A percentile compares a stretch with the other conserved stretches of the same genome.
These are phyloP conservation scores for Drosophila guanche DNA, from an alignment of 1,140 invertebrate genomes.

Conservation along the genomic window DNA sequence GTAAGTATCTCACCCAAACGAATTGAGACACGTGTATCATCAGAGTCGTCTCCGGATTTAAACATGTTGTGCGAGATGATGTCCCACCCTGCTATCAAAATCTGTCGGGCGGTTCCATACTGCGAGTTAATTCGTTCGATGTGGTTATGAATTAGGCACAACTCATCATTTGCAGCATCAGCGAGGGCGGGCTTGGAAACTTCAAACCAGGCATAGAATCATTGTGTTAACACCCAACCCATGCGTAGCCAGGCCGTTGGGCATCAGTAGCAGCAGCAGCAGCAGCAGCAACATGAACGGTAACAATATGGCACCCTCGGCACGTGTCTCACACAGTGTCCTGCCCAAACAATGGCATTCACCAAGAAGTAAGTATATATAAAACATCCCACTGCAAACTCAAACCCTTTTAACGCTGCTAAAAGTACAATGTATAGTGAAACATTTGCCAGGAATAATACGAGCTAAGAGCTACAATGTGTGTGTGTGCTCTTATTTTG, in stretches of 20 bases:
- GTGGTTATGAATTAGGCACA: slow-evolving; percentile 83
- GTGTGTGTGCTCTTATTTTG: no score
- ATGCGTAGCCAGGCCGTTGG: slow-evolving; percentile 30
- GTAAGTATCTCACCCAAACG: slow-evolving; percentile 68
- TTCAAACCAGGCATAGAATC: slow-evolving; percentile 65
- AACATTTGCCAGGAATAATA: no score
- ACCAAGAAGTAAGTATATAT: slow-evolving; percentile 1
- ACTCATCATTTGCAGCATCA: slow-evolving; percentile 80
- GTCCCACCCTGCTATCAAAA: slow-evolving; percentile 21
- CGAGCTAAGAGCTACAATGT: no score
- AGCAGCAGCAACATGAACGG: slow-evolving; percentile 19
- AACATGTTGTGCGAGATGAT: slow-evolving; percentile 21
- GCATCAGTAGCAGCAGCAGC: slow-evolving; percentile 27
- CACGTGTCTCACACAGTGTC: slow-evolving; percentile 54
- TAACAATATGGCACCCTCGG: slow-evolving; percentile 69
- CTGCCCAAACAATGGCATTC: slow-evolving; percentile 42
- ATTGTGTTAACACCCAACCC: slow-evolving; percentile 71
- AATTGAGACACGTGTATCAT: slow-evolving; percentile 72
- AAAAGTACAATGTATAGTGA: no score
- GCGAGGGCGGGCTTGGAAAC: slow-evolving; percentile 32
- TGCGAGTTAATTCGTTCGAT: slow-evolving; percentile 78
- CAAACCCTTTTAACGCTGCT: slow-evolving; percentile 33
- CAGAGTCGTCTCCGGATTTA: slow-evolving; percentile 46
- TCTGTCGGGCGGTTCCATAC: slow-evolving; percentile 53
- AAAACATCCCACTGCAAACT: slow-evolving; percentile 33